Percentiles rank a stretch among this genome's conserved stretches.
Conservation (phyloP, 2,888 invertebrate species). For the Andrena flavipes region DNA sequence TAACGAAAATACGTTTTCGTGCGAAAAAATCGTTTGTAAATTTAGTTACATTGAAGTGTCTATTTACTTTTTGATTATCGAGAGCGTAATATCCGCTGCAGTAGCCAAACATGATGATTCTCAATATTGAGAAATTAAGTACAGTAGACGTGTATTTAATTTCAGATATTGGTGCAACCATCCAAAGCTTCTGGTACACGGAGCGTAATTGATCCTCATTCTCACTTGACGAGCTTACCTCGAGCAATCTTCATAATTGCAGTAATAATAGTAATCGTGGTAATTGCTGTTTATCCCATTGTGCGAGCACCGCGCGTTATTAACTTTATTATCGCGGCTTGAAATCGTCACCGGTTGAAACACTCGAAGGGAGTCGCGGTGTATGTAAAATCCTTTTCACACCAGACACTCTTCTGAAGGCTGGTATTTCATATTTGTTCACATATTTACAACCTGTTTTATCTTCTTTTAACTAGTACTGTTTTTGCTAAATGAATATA, state of each 20-base stretch:
- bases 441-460: no score
- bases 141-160: conserved; percentile 32
- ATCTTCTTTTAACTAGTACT: no score
- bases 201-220: conserved; percentile 49
- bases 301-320: conserved; percentile 50
- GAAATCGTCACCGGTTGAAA: conserved; percentile 54
- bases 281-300: conserved; percentile 68
- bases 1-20: no score
- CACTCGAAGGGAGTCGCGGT: conserved; percentile 20
- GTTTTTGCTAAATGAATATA: no score
- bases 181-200: conserved; percentile 24
- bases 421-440: no score
- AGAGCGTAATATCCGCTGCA: no score
- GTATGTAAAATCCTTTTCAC: conserved; percentile 17
- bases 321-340: conserved; percentile 66
- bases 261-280: conserved; percentile 77
- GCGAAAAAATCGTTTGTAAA: no score
- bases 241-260: conserved; percentile 77
- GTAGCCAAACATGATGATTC: no score
- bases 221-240: conserved; percentile 51
- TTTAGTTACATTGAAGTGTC: no score
- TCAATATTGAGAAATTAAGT: neutral
- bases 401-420: no score
- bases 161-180: conserved; percentile 40
- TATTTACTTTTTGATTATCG: no score